phyloP scores from a whole-genome alignment of 2,797 vertebrate species.

The Betta splendens region DNA sequence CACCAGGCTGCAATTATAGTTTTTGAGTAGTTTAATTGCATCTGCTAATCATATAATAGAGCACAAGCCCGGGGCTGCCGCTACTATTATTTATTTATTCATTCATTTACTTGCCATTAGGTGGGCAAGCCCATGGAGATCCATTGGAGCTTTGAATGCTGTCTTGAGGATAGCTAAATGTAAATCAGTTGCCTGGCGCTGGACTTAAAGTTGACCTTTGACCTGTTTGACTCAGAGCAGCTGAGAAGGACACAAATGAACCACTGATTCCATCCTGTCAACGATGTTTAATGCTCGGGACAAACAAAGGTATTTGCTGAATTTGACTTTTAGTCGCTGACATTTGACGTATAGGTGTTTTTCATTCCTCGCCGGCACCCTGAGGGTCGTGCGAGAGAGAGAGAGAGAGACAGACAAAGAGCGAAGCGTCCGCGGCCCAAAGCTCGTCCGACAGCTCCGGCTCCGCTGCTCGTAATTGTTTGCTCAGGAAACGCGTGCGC shows the following conservation, averaged over 20 bases:
- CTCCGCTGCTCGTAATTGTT: constrained; percentile 71
- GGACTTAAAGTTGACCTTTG: constrained; percentile 68
- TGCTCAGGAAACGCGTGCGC: constrained; percentile 55
- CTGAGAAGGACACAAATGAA: constrained; percentile 66
- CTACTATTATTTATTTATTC: constrained; percentile 78
- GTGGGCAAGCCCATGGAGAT: constrained; percentile 58
- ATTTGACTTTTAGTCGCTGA: constrained; percentile 81
- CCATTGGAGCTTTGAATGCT: constrained; percentile 50
- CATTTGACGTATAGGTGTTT: constrained; percentile 78
- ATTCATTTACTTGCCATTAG: constrained; percentile 74
- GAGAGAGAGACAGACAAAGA: constrained; percentile 35
- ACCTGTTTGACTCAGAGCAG: constrained; percentile 26
- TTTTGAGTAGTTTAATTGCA: constrained; percentile 75
- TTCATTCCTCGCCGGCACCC: constrained; percentile 78
- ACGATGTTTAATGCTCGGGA: constrained; percentile 48
- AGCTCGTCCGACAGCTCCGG: constrained; percentile 75
- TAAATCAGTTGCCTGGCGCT: constrained; percentile 66
- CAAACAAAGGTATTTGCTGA: constrained; percentile 76
- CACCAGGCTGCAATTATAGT: constrained; percentile 70
- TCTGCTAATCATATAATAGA: constrained; percentile 79
- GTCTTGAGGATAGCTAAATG: constrained; percentile 62
- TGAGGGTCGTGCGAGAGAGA: constrained; percentile 60
- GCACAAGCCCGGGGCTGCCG: constrained; percentile 64
- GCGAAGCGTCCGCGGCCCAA: constrained; percentile 57
- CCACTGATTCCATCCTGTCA: constrained; percentile 45